phyloP scores from a whole-genome alignment of 2,797 vertebrate genomes.

The Jordanella pulchra region DNA sequence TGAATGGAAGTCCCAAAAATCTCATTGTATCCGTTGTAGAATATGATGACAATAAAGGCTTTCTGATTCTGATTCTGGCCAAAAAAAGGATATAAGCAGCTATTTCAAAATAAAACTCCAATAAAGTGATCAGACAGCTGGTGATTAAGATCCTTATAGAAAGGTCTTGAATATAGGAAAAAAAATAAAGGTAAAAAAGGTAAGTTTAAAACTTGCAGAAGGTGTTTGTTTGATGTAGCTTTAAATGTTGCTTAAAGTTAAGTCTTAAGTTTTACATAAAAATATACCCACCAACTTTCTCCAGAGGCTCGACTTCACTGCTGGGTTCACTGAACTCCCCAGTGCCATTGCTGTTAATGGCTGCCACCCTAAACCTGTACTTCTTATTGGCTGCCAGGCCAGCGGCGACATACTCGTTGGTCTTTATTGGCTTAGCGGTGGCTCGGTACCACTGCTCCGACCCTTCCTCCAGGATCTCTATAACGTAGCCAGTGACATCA shows the following conservation, averaged over 20 bases:
- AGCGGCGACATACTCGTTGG: conserved; percentile 85
- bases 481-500: conserved; percentile 90
- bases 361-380: conserved; percentile 94
- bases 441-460: conserved; percentile 93
- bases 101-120: too few relatives aligned
- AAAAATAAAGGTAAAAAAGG: too few relatives aligned
- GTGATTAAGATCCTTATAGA: too few relatives aligned
- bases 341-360: conserved; percentile 90
- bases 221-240: not conserved
- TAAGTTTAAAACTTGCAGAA: not conserved
- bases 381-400: conserved; percentile 89
- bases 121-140: too few relatives aligned
- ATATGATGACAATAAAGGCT: too few relatives aligned
- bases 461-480: conserved; percentile 95
- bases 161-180: too few relatives aligned
- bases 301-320: conserved; percentile 87
- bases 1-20: too few relatives aligned
- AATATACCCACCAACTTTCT: conserved; percentile 87
- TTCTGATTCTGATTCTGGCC: too few relatives aligned
- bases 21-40: too few relatives aligned
- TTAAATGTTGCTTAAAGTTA: not conserved
- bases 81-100: too few relatives aligned
- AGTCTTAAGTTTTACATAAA: not conserved
- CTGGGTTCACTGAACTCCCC: conserved; percentile 94
- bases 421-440: conserved; percentile 86